Conservation (phyloP, 1,140 invertebrate species). For the Ceratosolen solmsi region DNA sequence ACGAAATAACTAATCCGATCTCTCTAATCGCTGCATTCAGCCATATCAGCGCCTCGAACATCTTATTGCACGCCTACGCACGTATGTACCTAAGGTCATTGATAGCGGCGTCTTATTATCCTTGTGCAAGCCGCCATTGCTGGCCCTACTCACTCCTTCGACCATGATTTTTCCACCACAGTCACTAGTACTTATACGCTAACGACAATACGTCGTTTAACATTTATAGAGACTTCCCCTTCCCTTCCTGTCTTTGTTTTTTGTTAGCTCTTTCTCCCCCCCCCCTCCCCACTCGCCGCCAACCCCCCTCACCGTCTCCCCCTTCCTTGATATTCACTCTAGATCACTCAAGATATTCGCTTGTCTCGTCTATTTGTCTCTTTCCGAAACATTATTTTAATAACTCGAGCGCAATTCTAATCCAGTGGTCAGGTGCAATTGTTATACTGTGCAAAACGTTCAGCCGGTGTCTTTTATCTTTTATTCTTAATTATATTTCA, state of each 20-base stretch:
- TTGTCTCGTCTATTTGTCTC: too few species aligned
- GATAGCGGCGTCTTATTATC: background rate
- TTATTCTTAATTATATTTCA: too few species aligned
- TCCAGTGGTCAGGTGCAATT: too few species aligned
- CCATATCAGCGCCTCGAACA: background rate
- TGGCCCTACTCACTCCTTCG: background rate
- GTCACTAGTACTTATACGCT: constrained; percentile 14
- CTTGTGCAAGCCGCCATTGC: background rate
- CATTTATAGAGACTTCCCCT: constrained; percentile 28
- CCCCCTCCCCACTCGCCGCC: background rate
- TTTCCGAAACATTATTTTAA: too few species aligned
- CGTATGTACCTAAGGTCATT: background rate
- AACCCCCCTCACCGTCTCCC: background rate
- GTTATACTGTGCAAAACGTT: too few species aligned
- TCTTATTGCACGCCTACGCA: background rate
- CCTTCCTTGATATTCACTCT: background rate
- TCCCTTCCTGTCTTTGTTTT: background rate
- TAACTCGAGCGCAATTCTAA: too few species aligned
- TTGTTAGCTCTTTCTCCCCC: background rate
- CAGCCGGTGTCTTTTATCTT: too few species aligned
- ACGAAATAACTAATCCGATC: too few species aligned
- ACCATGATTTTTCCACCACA: background rate
- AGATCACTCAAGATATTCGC: too few species aligned
- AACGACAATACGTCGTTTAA: constrained; percentile 5
- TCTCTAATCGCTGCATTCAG: too few species aligned